A percentile compares a stretch with the other conserved stretches of the same genome.
These are phyloP conservation scores for Euzophera pinguis DNA, from an alignment of 2,888 invertebrate genomes.

Conservation along the genomic window DNA sequence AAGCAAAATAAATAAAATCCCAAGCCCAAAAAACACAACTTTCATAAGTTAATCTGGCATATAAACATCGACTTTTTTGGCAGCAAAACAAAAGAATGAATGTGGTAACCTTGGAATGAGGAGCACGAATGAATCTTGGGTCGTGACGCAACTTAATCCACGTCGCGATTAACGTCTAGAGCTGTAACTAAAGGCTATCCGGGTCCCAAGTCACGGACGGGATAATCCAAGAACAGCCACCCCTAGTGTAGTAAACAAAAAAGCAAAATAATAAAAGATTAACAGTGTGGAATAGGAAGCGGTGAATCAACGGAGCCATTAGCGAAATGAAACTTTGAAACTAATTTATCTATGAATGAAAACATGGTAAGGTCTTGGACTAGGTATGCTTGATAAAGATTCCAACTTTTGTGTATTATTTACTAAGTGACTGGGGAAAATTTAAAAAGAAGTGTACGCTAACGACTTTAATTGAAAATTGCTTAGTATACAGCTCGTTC, in stretches of 20 bases:
- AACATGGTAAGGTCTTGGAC: not conserved
- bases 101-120: conserved; percentile 38
- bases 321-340: not conserved
- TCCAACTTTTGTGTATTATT: no score
- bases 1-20: no score
- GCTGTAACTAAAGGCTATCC: conserved; percentile 51
- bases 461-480: no score
- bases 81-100: conserved; percentile 35
- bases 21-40: no score
- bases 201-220: conserved; percentile 69
- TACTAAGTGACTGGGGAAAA: no score
- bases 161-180: conserved; percentile 1
- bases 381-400: no score
- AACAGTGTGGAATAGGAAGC: not conserved
- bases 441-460: no score
- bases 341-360: not conserved
- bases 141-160: conserved; percentile 13
- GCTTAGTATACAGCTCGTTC: no score
- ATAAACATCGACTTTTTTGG: not conserved
- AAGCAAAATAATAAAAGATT: conserved; percentile 20
- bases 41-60: not conserved
- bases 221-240: conserved; percentile 66
- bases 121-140: conserved; percentile 32
- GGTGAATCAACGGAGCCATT: not conserved
- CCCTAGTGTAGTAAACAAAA: conserved; percentile 37